Base-by-base conservation (phyloP, 2,113 vertebrate genomes). In the Cromileptes altivelis region DNA sequence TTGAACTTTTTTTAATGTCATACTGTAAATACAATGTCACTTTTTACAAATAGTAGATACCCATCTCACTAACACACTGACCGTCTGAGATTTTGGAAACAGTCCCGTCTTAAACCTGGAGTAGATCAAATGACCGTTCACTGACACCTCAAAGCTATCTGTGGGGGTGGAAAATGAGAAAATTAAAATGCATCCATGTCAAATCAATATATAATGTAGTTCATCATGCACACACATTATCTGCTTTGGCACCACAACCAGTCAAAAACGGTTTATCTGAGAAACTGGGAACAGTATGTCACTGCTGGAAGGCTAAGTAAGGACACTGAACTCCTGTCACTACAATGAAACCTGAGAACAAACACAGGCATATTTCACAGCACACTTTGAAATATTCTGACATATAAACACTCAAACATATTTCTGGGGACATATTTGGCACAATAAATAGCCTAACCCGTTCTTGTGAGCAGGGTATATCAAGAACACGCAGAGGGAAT, bases 141-240 rank as follows among this genome's bases (percentile, higher is more conserved):
- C 30, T 0, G 45, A 69, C 17, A 95, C 78, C 64, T 95, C 94
- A 81, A 95, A 95, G 78, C 91, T 94, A 14, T 70, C 95, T 95
- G 90, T 5, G 25, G 73, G 40, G 62, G 23, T 6, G 50, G 55
- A 37, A 42, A 27, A 45, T 3, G 10, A 56, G 30, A 21, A 21
- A 15, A 37, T 15, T 5, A 4, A 58, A 40, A 63, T 3, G n/a
- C 11, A 61, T 12, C 9, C 14, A 67, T 2, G 40, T 17, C 13
- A 33, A 5, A 8, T 53, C 2, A 67, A 19, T 17, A 11, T 27
- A 9, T 27, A 9, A 10, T 58, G 40, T 13, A 62, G 10, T 17
- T 21, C 3, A 7, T 55, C 19, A 10, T 33, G 42, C 18, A 56
- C 14, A 23, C 47, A 72, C 21, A 52, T 18, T 4, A 45, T 53